phyloP scores from a whole-genome alignment of 2,888 invertebrate genomes.

The Suillia variegata region DNA sequence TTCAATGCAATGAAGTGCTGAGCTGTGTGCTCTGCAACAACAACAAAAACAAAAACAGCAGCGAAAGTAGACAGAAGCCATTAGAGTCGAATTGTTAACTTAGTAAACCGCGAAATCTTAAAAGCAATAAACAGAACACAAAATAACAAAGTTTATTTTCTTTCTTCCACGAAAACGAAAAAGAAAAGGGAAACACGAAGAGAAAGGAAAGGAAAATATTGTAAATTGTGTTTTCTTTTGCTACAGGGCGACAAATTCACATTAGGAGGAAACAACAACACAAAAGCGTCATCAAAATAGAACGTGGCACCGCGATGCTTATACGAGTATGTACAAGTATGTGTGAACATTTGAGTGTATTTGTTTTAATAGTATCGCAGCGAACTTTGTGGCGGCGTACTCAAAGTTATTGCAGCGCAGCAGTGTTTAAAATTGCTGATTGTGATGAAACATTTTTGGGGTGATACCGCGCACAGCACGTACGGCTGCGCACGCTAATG shows the following conservation, averaged over 20 bases:
- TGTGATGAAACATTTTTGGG: background rate
- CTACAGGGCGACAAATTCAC: background rate
- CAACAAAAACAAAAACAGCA: no score
- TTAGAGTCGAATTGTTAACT: no score
- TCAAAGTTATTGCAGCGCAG: no score
- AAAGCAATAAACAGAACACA: background rate
- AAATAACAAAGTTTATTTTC: background rate
- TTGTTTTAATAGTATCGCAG: background rate
- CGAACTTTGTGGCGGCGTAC: background rate
- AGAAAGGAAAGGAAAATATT: no score
- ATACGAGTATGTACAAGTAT: conserved; percentile 26
- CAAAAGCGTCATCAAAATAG: conserved; percentile 47
- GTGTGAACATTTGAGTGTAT: background rate
- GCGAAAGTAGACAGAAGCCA: no score
- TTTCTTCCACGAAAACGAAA: background rate
- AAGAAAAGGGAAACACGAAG: background rate
- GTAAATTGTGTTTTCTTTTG: background rate
- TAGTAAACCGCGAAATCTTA: no score
- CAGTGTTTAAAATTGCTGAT: no score
- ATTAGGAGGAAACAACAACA: conserved; percentile 36
- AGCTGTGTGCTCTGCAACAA: no score
- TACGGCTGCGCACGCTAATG: no score
- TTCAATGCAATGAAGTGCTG: no score
- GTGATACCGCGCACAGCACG: background rate
- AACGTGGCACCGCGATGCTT: conserved; percentile 44